phyloP scores from a whole-genome alignment of 2,113 vertebrate genomes.

The Trematocara marginatum region DNA sequence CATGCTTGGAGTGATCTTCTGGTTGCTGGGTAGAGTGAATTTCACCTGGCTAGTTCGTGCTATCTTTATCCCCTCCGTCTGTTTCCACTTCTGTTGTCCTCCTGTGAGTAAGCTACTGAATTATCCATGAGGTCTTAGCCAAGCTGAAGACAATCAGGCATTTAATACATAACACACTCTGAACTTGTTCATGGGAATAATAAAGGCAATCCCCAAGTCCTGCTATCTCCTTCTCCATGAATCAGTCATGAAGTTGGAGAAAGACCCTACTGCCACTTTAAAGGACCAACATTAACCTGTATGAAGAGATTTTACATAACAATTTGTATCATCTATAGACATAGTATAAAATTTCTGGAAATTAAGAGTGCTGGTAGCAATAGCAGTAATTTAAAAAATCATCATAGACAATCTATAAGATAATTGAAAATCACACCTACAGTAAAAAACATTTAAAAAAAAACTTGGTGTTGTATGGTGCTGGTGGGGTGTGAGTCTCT shows the following conservation, averaged over 20 bases:
- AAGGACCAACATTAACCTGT: not conserved
- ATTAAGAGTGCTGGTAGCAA: not conserved
- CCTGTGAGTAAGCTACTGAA: slow-evolving; percentile 30
- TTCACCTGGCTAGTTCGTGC: not conserved
- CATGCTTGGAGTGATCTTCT: not conserved
- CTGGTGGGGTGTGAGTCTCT: not conserved
- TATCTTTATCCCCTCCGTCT: slow-evolving; percentile 46
- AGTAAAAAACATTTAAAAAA: not conserved
- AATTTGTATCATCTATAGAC: not conserved
- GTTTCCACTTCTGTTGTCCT: not conserved
- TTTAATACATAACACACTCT: not conserved
- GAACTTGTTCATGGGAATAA: not conserved
- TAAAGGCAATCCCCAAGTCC: not conserved
- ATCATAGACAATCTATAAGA: not conserved
- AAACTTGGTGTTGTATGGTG: not conserved
- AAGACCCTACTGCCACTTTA: not conserved
- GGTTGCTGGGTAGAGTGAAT: slow-evolving; percentile 50
- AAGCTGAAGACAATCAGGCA: not conserved
- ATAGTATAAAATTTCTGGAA: not conserved
- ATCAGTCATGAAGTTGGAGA: slow-evolving; percentile 1
- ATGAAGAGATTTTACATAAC: not conserved
- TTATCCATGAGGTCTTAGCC: slow-evolving; percentile 42
- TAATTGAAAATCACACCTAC: not conserved
- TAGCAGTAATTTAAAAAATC: not conserved
- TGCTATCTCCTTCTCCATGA: not conserved